Percentiles rank a stretch among this genome's conserved stretches.
These are phyloP conservation scores for Portevinia maculata DNA, from an alignment of 2,888 invertebrate genomes.

Conservation along the genomic window DNA sequence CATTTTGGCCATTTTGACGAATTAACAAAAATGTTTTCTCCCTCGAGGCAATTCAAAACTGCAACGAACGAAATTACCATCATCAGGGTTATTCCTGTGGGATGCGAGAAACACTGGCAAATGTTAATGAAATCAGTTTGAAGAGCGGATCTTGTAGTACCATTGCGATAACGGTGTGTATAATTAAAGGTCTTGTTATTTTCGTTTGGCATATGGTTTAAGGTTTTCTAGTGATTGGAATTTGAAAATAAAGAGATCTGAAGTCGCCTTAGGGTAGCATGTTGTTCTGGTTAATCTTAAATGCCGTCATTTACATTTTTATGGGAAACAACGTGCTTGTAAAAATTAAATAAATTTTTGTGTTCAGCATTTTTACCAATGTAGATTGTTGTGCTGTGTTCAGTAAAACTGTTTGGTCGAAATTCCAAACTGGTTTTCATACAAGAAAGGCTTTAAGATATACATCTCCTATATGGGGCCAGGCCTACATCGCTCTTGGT, in stretches of 20 bases:
- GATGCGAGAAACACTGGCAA: slow-evolving; percentile 2
- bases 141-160: slow-evolving; percentile 8
- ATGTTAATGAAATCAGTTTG: slow-evolving; percentile 21
- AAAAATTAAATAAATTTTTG: not conserved
- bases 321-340: not conserved
- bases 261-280: slow-evolving; percentile 8
- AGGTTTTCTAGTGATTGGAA: not conserved
- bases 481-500: too few relatives aligned
- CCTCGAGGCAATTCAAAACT: slow-evolving; percentile 24
- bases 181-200: slow-evolving; percentile 18
- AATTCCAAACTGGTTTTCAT: too few relatives aligned
- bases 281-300: not conserved
- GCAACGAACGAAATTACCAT: slow-evolving; percentile 23
- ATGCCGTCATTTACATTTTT: not conserved
- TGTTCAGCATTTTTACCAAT: too few relatives aligned
- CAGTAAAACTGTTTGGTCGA: too few relatives aligned
- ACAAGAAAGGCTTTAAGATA: too few relatives aligned
- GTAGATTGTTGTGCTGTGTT: too few relatives aligned
- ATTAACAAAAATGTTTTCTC: slow-evolving; percentile 57
- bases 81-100: slow-evolving; percentile 31
- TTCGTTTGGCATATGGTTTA: not conserved
- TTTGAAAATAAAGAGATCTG: not conserved
- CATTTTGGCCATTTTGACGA: slow-evolving; percentile 65
- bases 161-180: slow-evolving; percentile 32
- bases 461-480: too few relatives aligned